Base-by-base conservation (phyloP, 2,888 invertebrate genomes). In the Antitype chi region DNA sequence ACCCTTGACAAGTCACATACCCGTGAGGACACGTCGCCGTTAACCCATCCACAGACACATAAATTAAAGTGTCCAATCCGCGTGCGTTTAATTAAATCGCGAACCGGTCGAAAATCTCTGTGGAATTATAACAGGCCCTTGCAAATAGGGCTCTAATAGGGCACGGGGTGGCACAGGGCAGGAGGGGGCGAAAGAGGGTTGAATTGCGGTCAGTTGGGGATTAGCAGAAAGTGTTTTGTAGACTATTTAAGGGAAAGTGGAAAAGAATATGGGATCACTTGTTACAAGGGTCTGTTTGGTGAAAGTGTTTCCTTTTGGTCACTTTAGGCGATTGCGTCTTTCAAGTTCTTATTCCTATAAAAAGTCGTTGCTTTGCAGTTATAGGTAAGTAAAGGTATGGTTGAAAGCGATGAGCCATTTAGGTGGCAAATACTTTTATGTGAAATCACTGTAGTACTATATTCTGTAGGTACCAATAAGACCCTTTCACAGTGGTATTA, bases 181-280 rank as follows among this genome's bases (percentile, higher is more conserved):
- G 11, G 47, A 66, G 62, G 62, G 76, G 60, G 68, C 25, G 77
- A 49, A 62, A 62, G 60, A 60, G 87, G 83, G 83, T 78, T 78
- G 80, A 85, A 89, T 85, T 84, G 85, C 89, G 89, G 86, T 84
- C 89, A 88, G 82, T 64, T 60, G 78, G 67, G 71, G 83, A 89
- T 89, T 87, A 89, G 79, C 79, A 76, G 81, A 79, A 80, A 82
- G 85, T 81, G 84, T 84, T 85, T 74, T 73, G 82, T 77, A 73
- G 74, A 87, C 71, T 72, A 69, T 78, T 87, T 81, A 74, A 80
- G 76, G 66, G 62, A 57, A 80, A 73, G 57, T 64, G 68, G 60
- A 60, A 62, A 78, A 63, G 67, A 70, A 75, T 72, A 67, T 59
- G 71, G 72, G 71, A 69, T 71, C 43, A 72, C 72, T 84, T 59